Evolutionary conservation across 2,797 vertebrate species (phyloP).

Genomic region (Coranthus polyacanthus): DNA sequence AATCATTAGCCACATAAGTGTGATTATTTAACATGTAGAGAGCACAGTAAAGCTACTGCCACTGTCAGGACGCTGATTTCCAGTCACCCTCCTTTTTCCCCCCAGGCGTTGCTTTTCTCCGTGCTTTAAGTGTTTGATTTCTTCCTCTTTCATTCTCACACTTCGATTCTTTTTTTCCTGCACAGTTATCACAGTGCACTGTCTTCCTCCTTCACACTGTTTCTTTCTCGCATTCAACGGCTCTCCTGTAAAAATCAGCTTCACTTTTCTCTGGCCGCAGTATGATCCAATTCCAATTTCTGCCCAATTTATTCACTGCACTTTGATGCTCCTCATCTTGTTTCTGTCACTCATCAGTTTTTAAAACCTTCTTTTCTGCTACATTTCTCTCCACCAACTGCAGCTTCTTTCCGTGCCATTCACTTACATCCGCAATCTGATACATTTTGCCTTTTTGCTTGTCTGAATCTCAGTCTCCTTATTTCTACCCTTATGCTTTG

Average conservation of each 20-base stretch:
- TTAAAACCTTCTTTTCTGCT: slow-evolving; percentile 3
- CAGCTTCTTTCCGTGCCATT: neutral
- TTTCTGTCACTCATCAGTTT: slow-evolving; percentile 30
- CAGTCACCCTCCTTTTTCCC: neutral
- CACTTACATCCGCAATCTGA: slow-evolving; percentile 7
- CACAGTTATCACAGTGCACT: slow-evolving; percentile 36
- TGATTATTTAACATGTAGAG: slow-evolving; percentile 71
- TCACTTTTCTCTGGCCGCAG: slow-evolving; percentile 1
- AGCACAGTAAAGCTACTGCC: slow-evolving; percentile 13
- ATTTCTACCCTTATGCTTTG: neutral
- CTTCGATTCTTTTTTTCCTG: slow-evolving; percentile 28
- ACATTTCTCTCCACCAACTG: neutral
- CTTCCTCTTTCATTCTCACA: slow-evolving; percentile 49
- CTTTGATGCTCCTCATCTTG: slow-evolving; percentile 24
- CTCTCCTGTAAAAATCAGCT: slow-evolving; percentile 33
- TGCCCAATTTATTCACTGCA: slow-evolving; percentile 46
- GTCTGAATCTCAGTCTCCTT: slow-evolving; percentile 11
- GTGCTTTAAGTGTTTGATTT: slow-evolving; percentile 43
- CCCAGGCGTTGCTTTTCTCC: slow-evolving; percentile 26
- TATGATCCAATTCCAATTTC: slow-evolving; percentile 40
- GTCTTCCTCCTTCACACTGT: slow-evolving; percentile 34
- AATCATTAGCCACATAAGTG: slow-evolving; percentile 66
- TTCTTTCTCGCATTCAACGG: slow-evolving; percentile 23
- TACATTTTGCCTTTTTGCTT: slow-evolving; percentile 16
- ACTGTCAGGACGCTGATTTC: slow-evolving; percentile 13